These are phyloP conservation scores for Salticus scenicus DNA, from an alignment of 2,888 invertebrate genomes.

Conservation along the genomic window DNA sequence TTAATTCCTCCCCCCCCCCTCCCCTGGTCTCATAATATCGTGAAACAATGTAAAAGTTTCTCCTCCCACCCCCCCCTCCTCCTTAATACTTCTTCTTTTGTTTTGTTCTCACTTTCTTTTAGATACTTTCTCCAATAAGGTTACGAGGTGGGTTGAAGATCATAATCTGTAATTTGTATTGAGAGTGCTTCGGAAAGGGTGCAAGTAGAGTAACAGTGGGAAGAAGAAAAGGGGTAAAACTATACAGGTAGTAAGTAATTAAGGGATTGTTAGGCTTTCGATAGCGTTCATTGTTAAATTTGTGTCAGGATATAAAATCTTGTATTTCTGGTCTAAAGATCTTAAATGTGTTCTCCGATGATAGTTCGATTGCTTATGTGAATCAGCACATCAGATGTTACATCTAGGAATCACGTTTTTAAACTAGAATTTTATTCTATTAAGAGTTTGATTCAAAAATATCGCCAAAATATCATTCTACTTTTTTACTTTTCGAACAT, in stretches of 20 bases:
- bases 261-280: neutral
- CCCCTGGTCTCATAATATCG: conserved; percentile 2
- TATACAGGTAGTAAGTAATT: neutral
- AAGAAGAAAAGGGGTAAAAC: neutral
- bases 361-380: too few species aligned
- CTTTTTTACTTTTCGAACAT: too few species aligned
- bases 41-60: conserved; percentile 44
- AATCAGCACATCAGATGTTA: too few species aligned
- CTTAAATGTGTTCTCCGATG: too few species aligned
- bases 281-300: too few species aligned
- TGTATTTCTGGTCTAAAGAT: too few species aligned
- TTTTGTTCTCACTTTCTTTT: conserved; percentile 42
- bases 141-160: conserved; percentile 46
- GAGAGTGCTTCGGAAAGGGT: neutral
- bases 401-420: too few species aligned
- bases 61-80: conserved; percentile 20
- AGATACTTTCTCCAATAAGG: conserved; percentile 51
- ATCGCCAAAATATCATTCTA: too few species aligned
- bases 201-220: neutral
- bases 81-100: conserved; percentile 10
- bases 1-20: conserved; percentile 15
- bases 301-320: too few species aligned
- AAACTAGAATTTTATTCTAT: too few species aligned
- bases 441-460: too few species aligned
- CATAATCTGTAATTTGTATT: conserved; percentile 10